Evolutionary conservation across 2,797 vertebrate genomes (phyloP).

Genomic region (Gymnoscopelus microlampas): DNA sequence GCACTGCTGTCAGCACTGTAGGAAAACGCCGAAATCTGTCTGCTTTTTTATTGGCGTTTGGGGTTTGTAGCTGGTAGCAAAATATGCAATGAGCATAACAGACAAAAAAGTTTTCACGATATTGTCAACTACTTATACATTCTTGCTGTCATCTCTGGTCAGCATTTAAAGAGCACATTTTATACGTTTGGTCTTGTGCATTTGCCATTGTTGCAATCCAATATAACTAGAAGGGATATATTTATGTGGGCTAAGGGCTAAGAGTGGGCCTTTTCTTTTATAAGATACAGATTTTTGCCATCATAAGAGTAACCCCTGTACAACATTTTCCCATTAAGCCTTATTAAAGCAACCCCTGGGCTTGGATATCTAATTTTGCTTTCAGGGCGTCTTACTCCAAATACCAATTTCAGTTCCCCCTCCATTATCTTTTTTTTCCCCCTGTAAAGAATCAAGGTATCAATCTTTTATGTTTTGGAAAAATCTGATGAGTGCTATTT

Average conservation of each 20-base stretch:
- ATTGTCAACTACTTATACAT: conserved; percentile 21
- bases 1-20: conserved; percentile 36
- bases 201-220: conserved; percentile 23
- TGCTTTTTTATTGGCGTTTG: conserved; percentile 40
- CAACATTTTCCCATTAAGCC: conserved; percentile 77
- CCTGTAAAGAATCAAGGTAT: conserved; percentile 79
- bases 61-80: conserved; percentile 37
- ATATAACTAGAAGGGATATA: conserved; percentile 26
- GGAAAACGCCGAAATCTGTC: conserved; percentile 20
- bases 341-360: conserved; percentile 79
- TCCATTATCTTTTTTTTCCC: conserved; percentile 74
- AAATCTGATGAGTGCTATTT: conserved; percentile 81
- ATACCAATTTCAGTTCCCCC: conserved; percentile 76
- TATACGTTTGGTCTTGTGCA: conserved; percentile 32
- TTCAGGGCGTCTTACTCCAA: conserved; percentile 73
- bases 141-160: conserved; percentile 36
- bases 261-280: conserved; percentile 45
- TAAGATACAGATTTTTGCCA: conserved; percentile 62
- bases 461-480: conserved; percentile 86
- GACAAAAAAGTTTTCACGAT: conserved; percentile 21
- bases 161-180: conserved; percentile 29
- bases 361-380: conserved; percentile 70
- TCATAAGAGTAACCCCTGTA: conserved; percentile 52
- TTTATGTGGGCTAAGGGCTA: conserved; percentile 44
- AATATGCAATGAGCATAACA: conserved; percentile 41